Evolutionary conservation across 2,888 invertebrate species (phyloP), one percentile per base, ranked within the genome.

Genomic region (Thereva nobilitata): DNA sequence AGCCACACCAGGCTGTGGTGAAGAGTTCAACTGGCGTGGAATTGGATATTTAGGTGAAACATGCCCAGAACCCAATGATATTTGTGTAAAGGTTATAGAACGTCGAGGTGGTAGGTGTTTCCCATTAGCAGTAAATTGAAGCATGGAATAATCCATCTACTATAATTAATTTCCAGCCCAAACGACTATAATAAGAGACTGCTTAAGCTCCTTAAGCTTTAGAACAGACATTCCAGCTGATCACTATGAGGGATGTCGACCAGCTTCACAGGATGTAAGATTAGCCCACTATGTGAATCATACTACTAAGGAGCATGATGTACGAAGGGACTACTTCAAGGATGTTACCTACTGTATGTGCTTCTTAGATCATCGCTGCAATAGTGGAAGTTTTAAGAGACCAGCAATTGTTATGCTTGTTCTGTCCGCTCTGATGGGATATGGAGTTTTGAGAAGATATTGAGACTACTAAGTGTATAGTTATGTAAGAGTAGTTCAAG

Each of bases 201-300:
- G 95, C 77, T 79, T 95, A 50, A 95, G 94, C 76, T 86, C 89
- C 45, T 82, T 95, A 67, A 88, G 86, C 44, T 86, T 91, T 72
- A 84, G 95, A 64, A 91, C 89, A 4, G 95, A 95, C 75, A 91
- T 95, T 73, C 95, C 95, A 5, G 92, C 94, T 0, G 95, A 95
- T 78, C 90, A 89, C 68, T 95, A 95, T 77, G 95, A 95, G 81
- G 95, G 95, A 0, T 95, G 95, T 75, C 84, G 94, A 65, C 85
- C 88, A 6, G 91, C 93, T 35, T 89, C 92, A 0, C 85, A 85
- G 73, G 93, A 95, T 80, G 84, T 89, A 1, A 89, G 87, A 72
- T 79, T 95, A 68, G 93, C 88, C 0, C 88, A 95, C 78, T 95
- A 93, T 79, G 94, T 94, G 0, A 93, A 93, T 76, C 93, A 93